A percentile compares a stretch with the other conserved stretches of the same genome.
These are phyloP conservation scores for Anthoscopus minutus DNA, from an alignment of 2,113 vertebrate species.

Conservation along the genomic window DNA sequence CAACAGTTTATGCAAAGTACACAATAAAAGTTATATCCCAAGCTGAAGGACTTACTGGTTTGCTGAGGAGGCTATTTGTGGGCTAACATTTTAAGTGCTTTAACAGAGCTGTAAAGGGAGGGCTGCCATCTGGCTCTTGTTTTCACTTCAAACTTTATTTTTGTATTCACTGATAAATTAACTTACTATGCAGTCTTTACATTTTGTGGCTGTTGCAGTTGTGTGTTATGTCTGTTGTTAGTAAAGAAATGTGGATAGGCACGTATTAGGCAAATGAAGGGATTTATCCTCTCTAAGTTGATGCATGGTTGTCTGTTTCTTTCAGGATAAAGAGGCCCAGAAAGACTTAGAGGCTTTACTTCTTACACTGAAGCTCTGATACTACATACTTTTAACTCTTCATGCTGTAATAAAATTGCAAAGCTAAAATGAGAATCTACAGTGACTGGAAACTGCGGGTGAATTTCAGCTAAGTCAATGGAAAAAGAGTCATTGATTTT, in stretches of 20 bases:
- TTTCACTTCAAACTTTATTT: conserved; percentile 21
- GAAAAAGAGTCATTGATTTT: not conserved
- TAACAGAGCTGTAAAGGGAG: conserved; percentile 14
- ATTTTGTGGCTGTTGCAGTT: conserved; percentile 1
- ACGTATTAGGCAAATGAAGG: not conserved
- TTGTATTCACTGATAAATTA: conserved; percentile 36
- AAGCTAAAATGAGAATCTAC: not conserved
- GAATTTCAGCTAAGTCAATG: not conserved
- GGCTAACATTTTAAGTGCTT: conserved; percentile 20
- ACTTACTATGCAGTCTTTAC: not conserved
- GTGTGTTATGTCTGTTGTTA: conserved; percentile 35
- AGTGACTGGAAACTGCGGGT: not conserved
- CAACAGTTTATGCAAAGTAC: not conserved
- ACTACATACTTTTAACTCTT: conserved; percentile 32
- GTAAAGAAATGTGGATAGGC: conserved; percentile 7
- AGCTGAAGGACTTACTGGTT: not conserved
- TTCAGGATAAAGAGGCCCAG: conserved; percentile 85
- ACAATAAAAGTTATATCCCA: not conserved
- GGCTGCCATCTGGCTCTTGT: conserved; percentile 33
- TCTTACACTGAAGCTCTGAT: conserved; percentile 72
- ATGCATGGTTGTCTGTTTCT: conserved; percentile 51
- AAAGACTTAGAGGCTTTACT: conserved; percentile 81
- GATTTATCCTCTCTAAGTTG: conserved; percentile 34
- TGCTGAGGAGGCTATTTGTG: not conserved
- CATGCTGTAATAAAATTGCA: not conserved